Base-by-base conservation (phyloP, 2,888 invertebrate species). In the Clepsis dumicolana region DNA sequence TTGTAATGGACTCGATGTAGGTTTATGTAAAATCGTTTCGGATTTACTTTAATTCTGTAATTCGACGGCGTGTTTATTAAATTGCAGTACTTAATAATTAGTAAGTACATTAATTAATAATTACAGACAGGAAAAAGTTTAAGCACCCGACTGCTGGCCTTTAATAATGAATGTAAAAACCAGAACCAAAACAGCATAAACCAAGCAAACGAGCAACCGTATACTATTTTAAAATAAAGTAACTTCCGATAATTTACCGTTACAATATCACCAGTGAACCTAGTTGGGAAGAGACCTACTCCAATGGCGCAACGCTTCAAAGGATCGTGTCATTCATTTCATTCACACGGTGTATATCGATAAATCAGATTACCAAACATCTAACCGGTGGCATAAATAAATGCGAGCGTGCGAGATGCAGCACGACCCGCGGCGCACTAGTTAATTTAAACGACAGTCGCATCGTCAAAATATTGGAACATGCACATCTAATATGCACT, bases 361-460 rank as follows among this genome's bases (percentile, higher is more conserved):
- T 87, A 89, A 88, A 90, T 91, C 91, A 86, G 90, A 90, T 89
- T 87, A 82, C 83, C 84, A 86, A 88, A 90, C 82, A 83, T 81
- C 85, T 76, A 73, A 86, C 84, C 81, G 75, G 83, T 82, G 85
- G 85, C 84, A 87, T 88, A 85, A 87, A 89, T 89, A 88, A 87
- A 87, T 85, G 83, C 82, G 80, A 86, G 81, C 87, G 84, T 85
- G 88, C 81, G 79, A 84, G 85, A 85, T 85, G 87, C 87, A 82
- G 90, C 91, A 91, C 91, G 91, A 90, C 83, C 79, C 78, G 73
- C 69, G 75, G 72, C 74, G 71, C 79, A 82, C 80, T 80, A 81
- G 77, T 79, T 84, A 82, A 86, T 83, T 86, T 85, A 80, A 83
- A 61, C 56, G 54, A 70, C 67, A 60, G 70, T 64, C 61, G 64